Base-by-base conservation (phyloP, 2,113 vertebrate species). In the Andinoacara biseriatus region DNA sequence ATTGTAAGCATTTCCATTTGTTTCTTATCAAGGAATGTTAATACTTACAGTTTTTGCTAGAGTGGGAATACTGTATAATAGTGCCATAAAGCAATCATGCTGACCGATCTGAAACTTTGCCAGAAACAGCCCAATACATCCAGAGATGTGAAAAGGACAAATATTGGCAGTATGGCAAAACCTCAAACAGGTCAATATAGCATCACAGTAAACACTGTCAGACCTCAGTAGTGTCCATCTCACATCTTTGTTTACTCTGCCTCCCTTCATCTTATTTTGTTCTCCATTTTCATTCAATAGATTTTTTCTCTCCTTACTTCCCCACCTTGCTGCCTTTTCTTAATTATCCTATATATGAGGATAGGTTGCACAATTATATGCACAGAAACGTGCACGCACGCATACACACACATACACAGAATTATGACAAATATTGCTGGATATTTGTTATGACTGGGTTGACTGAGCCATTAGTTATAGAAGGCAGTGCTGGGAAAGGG, bases 361-460 rank as follows among this genome's bases (percentile, higher is more conserved):
- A 83, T 57, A 13, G 49, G 82, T 38, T 82, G 74, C 87, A 87
- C 87, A 79, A 82, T 82, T 85, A 85, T 78, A 88, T 31, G 65
- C 74, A 77, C 67, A 35, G 75, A 72, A 74, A n/a, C 38, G 10
- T 38, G 35, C 9, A 3, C 35, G 8, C 69, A 76, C 46, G 5
- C 72, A 65, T 38, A 85, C 84, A 87, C 85, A 78, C 74, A 63
- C 81, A 57, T 43, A 61, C 85, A 89, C 88, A 86, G 91, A 90
- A 86, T 94, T 94, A 95, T 95, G 95, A 96, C 93, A 46, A 95
- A 96, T 95, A 92, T 89, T 31, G 81, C 83, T 81, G 76, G 92
- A 93, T 95, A 96, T 95, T 94, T 94, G 94, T 95, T 95, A 95
- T 96, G 95, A 96, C 93, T 94, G 92, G 88, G 84, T 86, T 92